phyloP scores from a whole-genome alignment of 2,888 invertebrate species.

The Epistrophe grossulariae region DNA sequence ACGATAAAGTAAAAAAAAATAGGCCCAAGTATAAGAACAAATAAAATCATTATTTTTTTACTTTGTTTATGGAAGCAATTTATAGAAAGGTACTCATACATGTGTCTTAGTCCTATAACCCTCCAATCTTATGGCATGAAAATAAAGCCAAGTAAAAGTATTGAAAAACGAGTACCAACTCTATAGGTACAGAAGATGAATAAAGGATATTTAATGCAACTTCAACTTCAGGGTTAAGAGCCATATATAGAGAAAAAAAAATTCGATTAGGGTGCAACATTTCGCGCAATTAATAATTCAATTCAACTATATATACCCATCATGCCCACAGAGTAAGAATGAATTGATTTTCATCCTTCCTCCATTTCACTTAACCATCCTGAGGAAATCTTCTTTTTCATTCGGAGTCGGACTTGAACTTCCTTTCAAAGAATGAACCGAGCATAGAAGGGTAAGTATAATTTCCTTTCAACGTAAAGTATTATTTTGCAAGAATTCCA shows the following conservation, averaged over 20 bases:
- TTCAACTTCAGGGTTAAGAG: not conserved
- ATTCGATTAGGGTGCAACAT: conserved; percentile 23
- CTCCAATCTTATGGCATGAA: not conserved
- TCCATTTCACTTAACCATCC: not conserved
- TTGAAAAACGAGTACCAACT: no score
- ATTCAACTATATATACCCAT: not conserved
- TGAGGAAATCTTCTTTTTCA: not conserved
- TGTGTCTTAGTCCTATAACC: not conserved
- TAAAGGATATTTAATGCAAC: conserved; percentile 5
- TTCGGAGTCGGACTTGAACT: not conserved
- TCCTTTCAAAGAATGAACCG: not conserved
- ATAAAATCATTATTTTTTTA: not conserved
- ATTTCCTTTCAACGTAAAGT: conserved; percentile 7
- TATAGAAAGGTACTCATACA: not conserved
- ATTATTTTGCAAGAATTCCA: conserved; percentile 14
- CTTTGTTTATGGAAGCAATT: not conserved
- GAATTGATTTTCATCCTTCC: conserved; percentile 9
- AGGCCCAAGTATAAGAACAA: not conserved
- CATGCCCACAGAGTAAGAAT: not conserved
- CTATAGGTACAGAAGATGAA: not conserved
- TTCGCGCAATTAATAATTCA: conserved; percentile 33
- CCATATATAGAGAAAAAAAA: not conserved
- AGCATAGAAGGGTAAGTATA: conserved; percentile 5
- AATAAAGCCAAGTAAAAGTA: not conserved
- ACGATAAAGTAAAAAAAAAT: not conserved